A percentile compares a stretch with the other conserved stretches of the same genome.
phyloP scores from a whole-genome alignment of 2,113 vertebrate genomes.

The Gobio gobio region DNA sequence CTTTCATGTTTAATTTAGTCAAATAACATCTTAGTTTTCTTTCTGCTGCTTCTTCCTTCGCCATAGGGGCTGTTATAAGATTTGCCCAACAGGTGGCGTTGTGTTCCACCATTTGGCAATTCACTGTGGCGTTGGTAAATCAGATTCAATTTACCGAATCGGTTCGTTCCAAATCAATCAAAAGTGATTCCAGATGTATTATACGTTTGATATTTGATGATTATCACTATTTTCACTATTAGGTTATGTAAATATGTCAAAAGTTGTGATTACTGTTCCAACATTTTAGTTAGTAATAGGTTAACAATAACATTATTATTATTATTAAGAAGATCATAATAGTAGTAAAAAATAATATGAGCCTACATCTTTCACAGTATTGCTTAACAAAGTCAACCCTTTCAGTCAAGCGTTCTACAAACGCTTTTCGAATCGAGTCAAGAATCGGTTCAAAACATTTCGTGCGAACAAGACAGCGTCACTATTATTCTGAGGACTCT shows the following conservation, averaged over 20 bases:
- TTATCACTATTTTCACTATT: not conserved
- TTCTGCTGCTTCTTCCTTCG: not conserved
- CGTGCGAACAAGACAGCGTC: not conserved
- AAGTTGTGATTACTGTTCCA: too few species aligned
- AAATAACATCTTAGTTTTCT: not conserved
- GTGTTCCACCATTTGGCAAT: not conserved
- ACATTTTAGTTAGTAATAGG: too few species aligned
- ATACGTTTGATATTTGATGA: not conserved
- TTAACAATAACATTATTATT: too few species aligned
- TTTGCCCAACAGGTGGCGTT: slow-evolving; percentile 36
- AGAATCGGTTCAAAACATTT: not conserved
- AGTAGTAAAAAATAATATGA: not conserved
- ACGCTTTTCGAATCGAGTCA: not conserved
- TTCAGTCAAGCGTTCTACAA: not conserved
- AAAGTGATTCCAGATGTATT: not conserved
- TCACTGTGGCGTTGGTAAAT: not conserved
- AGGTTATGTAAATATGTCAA: too few species aligned
- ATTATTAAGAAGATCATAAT: too few species aligned
- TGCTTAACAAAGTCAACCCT: not conserved
- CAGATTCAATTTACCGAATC: not conserved
- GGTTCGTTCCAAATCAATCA: not conserved
- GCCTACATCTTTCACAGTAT: not conserved
- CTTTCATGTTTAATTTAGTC: not conserved
- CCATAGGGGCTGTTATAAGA: not conserved
- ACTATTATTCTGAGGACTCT: not conserved